Percentiles rank a stretch among this genome's conserved stretches.
phyloP scores from a whole-genome alignment of 2,888 invertebrate genomes.

The Galerucella calmariensis region DNA sequence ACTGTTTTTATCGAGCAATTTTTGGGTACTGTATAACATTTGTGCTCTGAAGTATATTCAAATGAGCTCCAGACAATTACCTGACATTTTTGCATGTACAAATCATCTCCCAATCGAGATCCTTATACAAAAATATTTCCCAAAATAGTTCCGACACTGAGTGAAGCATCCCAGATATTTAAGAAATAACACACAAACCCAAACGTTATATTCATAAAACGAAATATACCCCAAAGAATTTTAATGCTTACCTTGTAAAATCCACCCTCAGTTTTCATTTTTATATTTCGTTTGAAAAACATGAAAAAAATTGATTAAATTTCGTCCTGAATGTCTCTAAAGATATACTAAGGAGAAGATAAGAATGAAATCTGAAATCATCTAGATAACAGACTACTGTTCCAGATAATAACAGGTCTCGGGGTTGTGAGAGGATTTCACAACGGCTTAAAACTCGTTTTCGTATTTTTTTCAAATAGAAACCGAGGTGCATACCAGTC shows the following conservation, averaged over 20 bases:
- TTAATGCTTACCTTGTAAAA: neutral
- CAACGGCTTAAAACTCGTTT: constrained; percentile 20
- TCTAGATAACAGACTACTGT: constrained; percentile 24
- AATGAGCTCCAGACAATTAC: too few species aligned
- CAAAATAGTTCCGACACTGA: neutral
- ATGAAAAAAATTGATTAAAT: constrained; percentile 9
- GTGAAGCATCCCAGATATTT: neutral
- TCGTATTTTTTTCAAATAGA: constrained; percentile 13
- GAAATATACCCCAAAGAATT: neutral
- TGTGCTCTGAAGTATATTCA: too few species aligned
- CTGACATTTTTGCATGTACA: too few species aligned
- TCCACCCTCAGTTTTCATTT: constrained; percentile 9
- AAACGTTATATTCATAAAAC: neutral
- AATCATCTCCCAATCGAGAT: too few species aligned
- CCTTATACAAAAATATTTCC: too few species aligned
- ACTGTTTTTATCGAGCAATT: too few species aligned
- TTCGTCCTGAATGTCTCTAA: constrained; percentile 10
- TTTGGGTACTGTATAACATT: too few species aligned
- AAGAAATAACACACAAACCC: neutral
- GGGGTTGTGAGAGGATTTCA: constrained; percentile 18
- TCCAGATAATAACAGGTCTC: constrained; percentile 32
- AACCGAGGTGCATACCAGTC: neutral
- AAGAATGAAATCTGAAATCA: constrained; percentile 26
- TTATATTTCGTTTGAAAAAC: neutral
- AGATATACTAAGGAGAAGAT: neutral